Evolutionary conservation across 1,140 invertebrate species (phyloP).

Genomic region (Drosophila rufa): DNA sequence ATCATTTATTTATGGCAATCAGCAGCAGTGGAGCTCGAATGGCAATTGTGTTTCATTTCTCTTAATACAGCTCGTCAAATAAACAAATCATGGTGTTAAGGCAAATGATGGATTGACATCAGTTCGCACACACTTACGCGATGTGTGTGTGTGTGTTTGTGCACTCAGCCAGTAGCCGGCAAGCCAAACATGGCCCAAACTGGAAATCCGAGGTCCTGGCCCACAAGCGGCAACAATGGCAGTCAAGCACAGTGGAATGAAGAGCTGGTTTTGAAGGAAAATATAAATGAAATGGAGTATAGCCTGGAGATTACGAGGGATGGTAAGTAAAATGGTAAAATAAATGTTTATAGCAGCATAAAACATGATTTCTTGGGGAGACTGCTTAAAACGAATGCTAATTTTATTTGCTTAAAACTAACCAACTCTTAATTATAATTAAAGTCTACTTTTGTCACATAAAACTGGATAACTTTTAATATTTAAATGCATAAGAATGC

Average conservation of each 20-base stretch:
- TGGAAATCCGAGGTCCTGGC: slow-evolving; percentile 61
- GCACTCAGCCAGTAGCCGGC: slow-evolving; percentile 51
- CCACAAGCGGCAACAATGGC: slow-evolving; percentile 48
- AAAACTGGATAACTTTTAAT: too few species aligned
- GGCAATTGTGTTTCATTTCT: slow-evolving; percentile 60
- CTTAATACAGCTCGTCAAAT: slow-evolving; percentile 65
- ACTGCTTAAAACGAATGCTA: too few species aligned
- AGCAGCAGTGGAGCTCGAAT: slow-evolving; percentile 40
- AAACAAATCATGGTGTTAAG: slow-evolving; percentile 73
- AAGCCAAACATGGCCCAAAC: slow-evolving; percentile 51
- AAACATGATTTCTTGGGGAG: too few species aligned
- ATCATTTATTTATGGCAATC: slow-evolving; percentile 76
- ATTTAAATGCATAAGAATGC: too few species aligned
- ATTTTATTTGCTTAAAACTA: too few species aligned
- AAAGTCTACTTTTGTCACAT: too few species aligned
- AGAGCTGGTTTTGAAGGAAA: background rate
- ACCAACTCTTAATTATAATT: too few species aligned
- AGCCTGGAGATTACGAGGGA: too few species aligned
- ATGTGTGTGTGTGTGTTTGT: slow-evolving; percentile 22
- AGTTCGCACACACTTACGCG: slow-evolving; percentile 1
- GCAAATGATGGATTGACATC: slow-evolving; percentile 78
- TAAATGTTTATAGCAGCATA: too few species aligned
- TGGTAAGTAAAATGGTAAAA: too few species aligned
- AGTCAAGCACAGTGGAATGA: slow-evolving; percentile 40
- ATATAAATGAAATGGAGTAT: background rate